Evolutionary conservation across 2,797 vertebrate genomes (phyloP), one percentile per base, ranked within the genome.

Genomic region (Gymnothorax javanicus): DNA sequence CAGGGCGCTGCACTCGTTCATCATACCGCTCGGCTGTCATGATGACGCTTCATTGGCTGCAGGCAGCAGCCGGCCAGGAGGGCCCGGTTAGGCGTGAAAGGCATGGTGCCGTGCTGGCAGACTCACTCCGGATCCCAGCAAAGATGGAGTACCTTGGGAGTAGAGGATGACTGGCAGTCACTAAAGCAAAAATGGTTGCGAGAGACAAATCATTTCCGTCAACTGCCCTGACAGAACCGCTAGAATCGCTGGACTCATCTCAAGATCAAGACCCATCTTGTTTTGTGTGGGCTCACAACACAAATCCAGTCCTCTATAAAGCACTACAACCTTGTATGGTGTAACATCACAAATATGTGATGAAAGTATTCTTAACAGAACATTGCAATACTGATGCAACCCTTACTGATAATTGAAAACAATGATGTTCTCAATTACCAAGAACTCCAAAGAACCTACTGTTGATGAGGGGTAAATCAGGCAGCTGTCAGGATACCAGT

Each of bases 1-100:
- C 25, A 87, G 79, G 85, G 54, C 90, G 89, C 89, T 84, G 89
- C 93, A 91, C 93, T 94, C 94, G 94, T 95, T 93, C 90, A 93
- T 95, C 94, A 94, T 94, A 9, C 25, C 15, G 73, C 93, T 94
- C 94, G 94, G 93, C 94, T 20, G 17, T 62, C 64, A 67, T 87
- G 87, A 87, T 86, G 83, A 85, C 85, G 82, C 75, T 73, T 87
- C 87, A 83, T 86, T 86, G 57, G 15, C 77, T 52, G 71, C 50
- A 52, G 71, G 82, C 85, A 86, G 27, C 83, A 57, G 43, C 71
- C 84, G 89, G 25, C 81, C 69, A 84, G 86, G 82, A 43, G 43
- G 69, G 83, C 86, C 82, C 75, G 79, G 87, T 79, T 43, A 59
- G 43, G 71, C 33, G 12, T 2, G 60, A n/a, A n/a, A 23, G 77